These are phyloP conservation scores for Carcharodon carcharias DNA, from an alignment of 2,797 vertebrate species.

Conservation along the genomic window DNA sequence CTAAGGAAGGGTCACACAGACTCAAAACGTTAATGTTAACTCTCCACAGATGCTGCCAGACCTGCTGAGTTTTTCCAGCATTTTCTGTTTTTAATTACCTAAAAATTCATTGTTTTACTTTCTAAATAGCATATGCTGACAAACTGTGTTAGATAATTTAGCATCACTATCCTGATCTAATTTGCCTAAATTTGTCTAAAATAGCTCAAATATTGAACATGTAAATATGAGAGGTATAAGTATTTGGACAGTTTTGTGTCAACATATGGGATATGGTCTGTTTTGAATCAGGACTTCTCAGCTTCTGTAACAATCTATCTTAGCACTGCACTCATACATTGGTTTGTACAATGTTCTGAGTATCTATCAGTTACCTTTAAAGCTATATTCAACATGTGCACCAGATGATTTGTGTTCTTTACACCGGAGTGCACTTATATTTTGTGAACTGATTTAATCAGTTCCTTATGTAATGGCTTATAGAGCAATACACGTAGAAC, in stretches of 20 bases:
- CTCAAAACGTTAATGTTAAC: too few relatives aligned
- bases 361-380: neutral
- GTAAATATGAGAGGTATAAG: too few relatives aligned
- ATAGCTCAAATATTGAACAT: neutral
- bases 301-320: neutral
- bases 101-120: neutral
- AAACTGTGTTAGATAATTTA: neutral
- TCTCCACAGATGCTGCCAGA: too few relatives aligned
- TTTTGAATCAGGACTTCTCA: conserved; percentile 22
- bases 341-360: neutral
- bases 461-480: neutral
- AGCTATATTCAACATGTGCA: neutral
- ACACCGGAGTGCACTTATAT: neutral
- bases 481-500: neutral
- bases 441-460: conserved; percentile 5
- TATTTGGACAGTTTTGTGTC: neutral
- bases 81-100: too few relatives aligned
- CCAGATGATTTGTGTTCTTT: neutral
- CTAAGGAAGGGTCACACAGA: too few relatives aligned
- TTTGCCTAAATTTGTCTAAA: neutral
- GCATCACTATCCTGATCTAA: neutral
- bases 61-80: too few relatives aligned
- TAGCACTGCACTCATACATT: neutral
- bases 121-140: neutral
- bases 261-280: neutral